phyloP scores from a whole-genome alignment of 2,888 invertebrate genomes.

The Heliothis peltigera region DNA sequence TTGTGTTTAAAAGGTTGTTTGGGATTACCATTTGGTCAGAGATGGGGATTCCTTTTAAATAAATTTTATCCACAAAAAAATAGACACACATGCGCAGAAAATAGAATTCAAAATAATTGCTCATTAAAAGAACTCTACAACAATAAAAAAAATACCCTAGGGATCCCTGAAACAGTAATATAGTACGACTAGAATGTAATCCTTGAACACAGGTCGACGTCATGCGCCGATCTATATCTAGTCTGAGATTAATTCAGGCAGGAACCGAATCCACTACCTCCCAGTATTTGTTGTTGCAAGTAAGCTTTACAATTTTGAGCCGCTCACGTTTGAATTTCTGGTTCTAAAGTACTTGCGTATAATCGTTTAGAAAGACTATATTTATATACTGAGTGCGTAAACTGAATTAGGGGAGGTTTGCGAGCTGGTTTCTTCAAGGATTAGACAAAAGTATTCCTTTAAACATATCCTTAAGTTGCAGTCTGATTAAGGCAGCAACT shows the following conservation, averaged over 20 bases:
- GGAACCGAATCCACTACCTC: constrained; percentile 16
- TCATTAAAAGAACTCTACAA: no score
- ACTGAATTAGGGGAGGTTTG: background rate
- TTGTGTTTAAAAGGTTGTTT: no score
- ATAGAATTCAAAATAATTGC: no score
- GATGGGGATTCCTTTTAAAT: no score
- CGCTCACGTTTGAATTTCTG: constrained; percentile 22
- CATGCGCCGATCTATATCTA: constrained; percentile 52
- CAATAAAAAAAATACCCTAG: background rate
- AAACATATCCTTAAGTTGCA: no score
- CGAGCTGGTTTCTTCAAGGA: background rate
- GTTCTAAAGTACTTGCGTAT: background rate
- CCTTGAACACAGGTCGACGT: constrained; percentile 35
- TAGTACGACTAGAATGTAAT: constrained; percentile 45
- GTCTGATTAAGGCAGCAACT: no score
- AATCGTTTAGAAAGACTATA: background rate
- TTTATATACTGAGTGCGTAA: background rate
- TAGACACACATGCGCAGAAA: no score
- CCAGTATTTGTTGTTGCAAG: constrained; percentile 34
- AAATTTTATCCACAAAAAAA: no score
- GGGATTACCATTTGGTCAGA: no score
- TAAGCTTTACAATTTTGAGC: constrained; percentile 37
- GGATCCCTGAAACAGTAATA: constrained; percentile 29
- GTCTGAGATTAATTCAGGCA: constrained; percentile 48
- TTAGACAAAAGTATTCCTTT: background rate